Evolutionary conservation across 1,140 invertebrate species (phyloP).

Genomic region (Antheraea pernyi): DNA sequence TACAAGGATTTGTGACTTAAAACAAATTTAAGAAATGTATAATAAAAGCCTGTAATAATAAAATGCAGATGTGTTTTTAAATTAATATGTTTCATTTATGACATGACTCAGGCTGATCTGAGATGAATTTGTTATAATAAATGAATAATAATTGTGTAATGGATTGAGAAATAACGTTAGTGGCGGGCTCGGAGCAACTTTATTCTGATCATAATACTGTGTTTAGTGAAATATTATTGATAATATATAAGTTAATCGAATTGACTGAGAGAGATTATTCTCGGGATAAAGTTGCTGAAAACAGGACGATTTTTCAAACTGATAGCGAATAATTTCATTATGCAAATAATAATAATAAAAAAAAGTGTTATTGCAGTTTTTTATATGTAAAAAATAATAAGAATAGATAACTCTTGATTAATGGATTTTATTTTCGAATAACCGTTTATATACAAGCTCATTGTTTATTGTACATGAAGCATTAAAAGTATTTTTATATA

Average conservation of each 20-base stretch:
- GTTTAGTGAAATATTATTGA: slow-evolving; percentile 66
- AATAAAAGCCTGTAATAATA: too few species aligned
- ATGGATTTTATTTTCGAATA: slow-evolving; percentile 13
- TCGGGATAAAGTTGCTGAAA: slow-evolving; percentile 41
- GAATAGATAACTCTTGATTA: background rate
- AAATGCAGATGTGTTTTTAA: too few species aligned
- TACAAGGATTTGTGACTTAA: too few species aligned
- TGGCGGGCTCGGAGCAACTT: slow-evolving; percentile 48
- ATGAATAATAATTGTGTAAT: slow-evolving; percentile 6
- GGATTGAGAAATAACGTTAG: slow-evolving; percentile 29
- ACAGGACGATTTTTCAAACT: slow-evolving; percentile 47
- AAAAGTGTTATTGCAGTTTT: slow-evolving; percentile 62
- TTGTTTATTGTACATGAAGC: slow-evolving; percentile 67
- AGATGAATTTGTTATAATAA: too few species aligned
- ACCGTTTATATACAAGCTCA: slow-evolving; percentile 54
- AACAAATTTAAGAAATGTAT: too few species aligned
- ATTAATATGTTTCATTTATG: too few species aligned
- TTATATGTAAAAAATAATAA: slow-evolving; percentile 32
- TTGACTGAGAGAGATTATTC: slow-evolving; percentile 41
- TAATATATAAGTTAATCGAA: slow-evolving; percentile 47
- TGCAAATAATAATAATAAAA: slow-evolving; percentile 26
- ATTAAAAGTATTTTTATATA: slow-evolving; percentile 66
- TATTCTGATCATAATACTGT: slow-evolving; percentile 38
- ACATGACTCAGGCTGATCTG: too few species aligned
- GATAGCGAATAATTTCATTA: slow-evolving; percentile 67